Evolutionary conservation across 1,140 invertebrate species (phyloP).

Genomic region (Tachypleus tridentatus): DNA sequence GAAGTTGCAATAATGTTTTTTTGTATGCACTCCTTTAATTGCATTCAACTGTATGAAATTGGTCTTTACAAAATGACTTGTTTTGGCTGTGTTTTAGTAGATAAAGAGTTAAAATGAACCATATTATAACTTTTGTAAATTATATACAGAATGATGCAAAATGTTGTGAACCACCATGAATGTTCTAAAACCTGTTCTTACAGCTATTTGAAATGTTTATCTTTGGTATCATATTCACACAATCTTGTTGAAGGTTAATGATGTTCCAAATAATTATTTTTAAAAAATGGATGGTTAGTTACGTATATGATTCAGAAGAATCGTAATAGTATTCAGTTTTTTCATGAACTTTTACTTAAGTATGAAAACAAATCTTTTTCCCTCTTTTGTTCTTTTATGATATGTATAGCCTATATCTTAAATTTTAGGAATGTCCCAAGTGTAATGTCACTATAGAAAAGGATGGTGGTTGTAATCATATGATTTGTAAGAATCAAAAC

Average conservation of each 20-base stretch:
- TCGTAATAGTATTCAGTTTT: background rate
- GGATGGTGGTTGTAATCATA: slow-evolving; percentile 98
- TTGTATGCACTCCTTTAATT: no score
- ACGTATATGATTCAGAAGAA: background rate
- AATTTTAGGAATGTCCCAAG: slow-evolving; percentile 75
- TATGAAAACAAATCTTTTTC: slow-evolving; percentile 7
- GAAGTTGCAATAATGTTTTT: no score
- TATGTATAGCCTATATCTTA: background rate
- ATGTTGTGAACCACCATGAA: no score
- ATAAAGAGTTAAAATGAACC: no score
- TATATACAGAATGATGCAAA: no score
- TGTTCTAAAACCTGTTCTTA: no score
- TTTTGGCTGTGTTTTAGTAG: no score
- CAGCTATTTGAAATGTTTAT: no score
- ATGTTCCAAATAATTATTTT: background rate
- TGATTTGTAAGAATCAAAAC: slow-evolving; percentile 97
- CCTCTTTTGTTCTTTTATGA: slow-evolving; percentile 3
- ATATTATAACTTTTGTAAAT: no score
- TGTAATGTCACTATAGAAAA: slow-evolving; percentile 97
- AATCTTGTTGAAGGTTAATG: background rate
- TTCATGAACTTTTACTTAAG: background rate
- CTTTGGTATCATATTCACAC: no score
- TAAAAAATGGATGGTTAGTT: background rate
- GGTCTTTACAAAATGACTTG: no score
- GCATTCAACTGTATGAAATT: no score